Percentiles rank a stretch among this genome's conserved stretches.
Conservation (phyloP, 2,888 invertebrate species). For the Steromphala cineraria region DNA sequence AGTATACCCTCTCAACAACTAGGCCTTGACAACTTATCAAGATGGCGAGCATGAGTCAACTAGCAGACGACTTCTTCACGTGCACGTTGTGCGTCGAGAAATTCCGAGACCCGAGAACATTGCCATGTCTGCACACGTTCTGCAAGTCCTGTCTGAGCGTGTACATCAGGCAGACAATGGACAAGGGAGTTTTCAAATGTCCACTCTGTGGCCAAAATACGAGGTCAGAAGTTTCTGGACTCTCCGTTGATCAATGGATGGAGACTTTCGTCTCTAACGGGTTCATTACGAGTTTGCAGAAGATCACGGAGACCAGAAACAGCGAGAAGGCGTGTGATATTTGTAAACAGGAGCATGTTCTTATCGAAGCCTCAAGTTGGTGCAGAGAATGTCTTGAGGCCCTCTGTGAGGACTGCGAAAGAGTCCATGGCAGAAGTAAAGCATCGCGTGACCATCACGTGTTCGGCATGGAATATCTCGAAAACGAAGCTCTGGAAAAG, state of each 20-base stretch:
- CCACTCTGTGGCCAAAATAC: conserved; percentile 32
- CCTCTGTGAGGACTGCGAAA: conserved; percentile 32
- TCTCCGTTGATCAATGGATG: conserved; percentile 36
- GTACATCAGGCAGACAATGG: conserved; percentile 27
- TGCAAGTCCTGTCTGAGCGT: conserved; percentile 33
- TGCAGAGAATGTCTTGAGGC: conserved; percentile 30
- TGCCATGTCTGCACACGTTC: conserved; percentile 39
- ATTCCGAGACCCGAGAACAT: conserved; percentile 32
- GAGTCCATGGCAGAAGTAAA: conserved; percentile 28
- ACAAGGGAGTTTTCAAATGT: conserved; percentile 32
- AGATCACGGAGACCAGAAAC: conserved; percentile 18
- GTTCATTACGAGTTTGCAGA: conserved; percentile 24
- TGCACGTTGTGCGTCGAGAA: conserved; percentile 38
- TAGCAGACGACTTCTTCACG: conserved; percentile 34
- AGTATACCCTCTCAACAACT: no score
- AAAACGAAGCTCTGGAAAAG: conserved; percentile 31
- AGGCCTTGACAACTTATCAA: not conserved
- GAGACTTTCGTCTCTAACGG: conserved; percentile 29
- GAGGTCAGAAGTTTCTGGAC: not conserved
- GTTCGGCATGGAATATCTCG: conserved; percentile 29
- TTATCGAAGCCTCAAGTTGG: conserved; percentile 30
- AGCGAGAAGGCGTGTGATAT: conserved; percentile 31
- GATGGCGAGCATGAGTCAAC: conserved; percentile 32
- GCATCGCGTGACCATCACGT: conserved; percentile 31
- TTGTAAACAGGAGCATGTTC: conserved; percentile 32